These are phyloP conservation scores for Thymelicus sylvestris DNA, from an alignment of 2,888 invertebrate species.

Conservation along the genomic window DNA sequence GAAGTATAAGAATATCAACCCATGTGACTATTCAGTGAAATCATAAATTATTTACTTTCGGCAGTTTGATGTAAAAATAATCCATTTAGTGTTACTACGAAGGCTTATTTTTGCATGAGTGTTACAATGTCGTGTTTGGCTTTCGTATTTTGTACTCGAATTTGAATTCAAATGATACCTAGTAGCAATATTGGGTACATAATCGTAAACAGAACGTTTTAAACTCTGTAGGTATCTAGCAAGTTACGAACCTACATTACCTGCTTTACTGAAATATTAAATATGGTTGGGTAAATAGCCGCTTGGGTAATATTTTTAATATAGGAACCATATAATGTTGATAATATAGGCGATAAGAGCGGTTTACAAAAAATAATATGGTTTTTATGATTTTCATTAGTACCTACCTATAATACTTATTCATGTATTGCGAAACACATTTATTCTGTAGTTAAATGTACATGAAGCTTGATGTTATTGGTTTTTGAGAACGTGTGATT, in stretches of 20 bases:
- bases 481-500: background rate
- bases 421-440: background rate
- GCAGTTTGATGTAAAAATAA: background rate
- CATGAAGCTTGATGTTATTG: background rate
- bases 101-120: slow-evolving; percentile 16
- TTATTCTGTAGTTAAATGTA: background rate
- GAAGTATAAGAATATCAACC: slow-evolving; percentile 7
- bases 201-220: slow-evolving; percentile 78
- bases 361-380: background rate
- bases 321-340: slow-evolving; percentile 2
- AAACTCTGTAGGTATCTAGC: slow-evolving; percentile 73
- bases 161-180: slow-evolving; percentile 78
- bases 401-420: background rate
- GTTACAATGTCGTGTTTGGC: slow-evolving; percentile 38
- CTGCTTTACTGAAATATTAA: slow-evolving; percentile 41
- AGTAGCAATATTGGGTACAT: slow-evolving; percentile 67
- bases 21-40: slow-evolving; percentile 20
- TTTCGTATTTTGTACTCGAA: slow-evolving; percentile 68
- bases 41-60: slow-evolving; percentile 19
- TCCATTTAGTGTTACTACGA: background rate
- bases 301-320: slow-evolving; percentile 26
- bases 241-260: slow-evolving; percentile 54
- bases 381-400: background rate
- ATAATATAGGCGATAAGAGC: slow-evolving; percentile 5
- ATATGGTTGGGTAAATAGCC: slow-evolving; percentile 13